These are phyloP conservation scores for Iguana delicatissima DNA, from an alignment of 2,797 vertebrate species.

Conservation along the genomic window DNA sequence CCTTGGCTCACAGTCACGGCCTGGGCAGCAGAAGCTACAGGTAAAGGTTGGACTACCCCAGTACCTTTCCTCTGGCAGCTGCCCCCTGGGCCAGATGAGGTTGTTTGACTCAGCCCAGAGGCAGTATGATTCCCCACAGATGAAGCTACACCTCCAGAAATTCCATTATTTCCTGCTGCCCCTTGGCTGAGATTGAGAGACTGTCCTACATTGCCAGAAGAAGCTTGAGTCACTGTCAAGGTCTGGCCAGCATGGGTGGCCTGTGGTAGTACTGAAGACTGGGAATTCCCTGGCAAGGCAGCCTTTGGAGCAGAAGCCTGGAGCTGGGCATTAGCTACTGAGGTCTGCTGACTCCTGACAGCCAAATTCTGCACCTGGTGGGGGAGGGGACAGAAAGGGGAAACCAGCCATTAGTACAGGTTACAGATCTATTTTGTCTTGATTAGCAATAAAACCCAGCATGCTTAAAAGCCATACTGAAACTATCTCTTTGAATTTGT, in stretches of 20 bases:
- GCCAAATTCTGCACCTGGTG: conserved; percentile 95
- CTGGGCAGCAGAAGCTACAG: conserved; percentile 73
- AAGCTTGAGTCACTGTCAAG: conserved; percentile 75
- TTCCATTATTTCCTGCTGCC: conserved; percentile 71
- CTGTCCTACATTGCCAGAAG: conserved; percentile 73
- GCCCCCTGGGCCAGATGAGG: conserved; percentile 61
- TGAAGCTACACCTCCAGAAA: conserved; percentile 76
- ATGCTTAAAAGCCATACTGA: background rate
- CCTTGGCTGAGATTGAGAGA: conserved; percentile 83
- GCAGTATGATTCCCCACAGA: conserved; percentile 71
- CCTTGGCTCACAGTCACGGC: conserved; percentile 83
- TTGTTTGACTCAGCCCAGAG: conserved; percentile 71
- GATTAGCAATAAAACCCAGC: background rate
- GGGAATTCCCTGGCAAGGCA: conserved; percentile 75
- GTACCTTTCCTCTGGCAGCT: conserved; percentile 82
- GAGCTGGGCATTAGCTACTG: conserved; percentile 78
- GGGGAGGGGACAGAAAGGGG: conserved; percentile 41
- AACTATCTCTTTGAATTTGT: background rate
- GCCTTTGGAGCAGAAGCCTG: conserved; percentile 79
- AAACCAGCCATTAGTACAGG: background rate
- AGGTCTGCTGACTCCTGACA: conserved; percentile 87
- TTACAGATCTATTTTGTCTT: background rate
- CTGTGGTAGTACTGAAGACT: conserved; percentile 74
- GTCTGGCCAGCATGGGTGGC: conserved; percentile 73
- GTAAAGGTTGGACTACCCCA: conserved; percentile 81